Base-by-base conservation (phyloP, 2,113 vertebrate species). In the Heterotis niloticus region DNA sequence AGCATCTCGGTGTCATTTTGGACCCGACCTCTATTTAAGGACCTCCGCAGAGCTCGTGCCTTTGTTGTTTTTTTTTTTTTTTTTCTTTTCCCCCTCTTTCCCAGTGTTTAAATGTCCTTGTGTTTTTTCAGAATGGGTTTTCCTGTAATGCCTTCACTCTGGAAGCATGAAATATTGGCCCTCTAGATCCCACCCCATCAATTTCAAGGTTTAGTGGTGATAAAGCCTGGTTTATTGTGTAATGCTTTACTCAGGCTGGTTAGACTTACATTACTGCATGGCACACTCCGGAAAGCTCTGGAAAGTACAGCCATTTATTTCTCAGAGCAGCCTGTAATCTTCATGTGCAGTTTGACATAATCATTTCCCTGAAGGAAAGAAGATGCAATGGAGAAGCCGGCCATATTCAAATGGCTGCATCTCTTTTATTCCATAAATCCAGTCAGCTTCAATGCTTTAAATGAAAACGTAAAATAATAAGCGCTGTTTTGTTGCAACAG, bases 21-120 rank as follows among this genome's bases (percentile, higher is more conserved):
- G 77, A 82, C 75, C 79, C 10, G 24, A 82, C 81, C 82, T 82
- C 82, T 75, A 67, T 78, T 44, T 84, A 81, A 82, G 81, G 82
- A 81, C 77, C 65, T 77, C 84, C 79, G 77, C 54, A 54, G 81
- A 82, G 81, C 77, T 4, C 1, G 44, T 44, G 79, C 65, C 67
- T 62, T 82, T 57, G 77, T 24, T 81, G n/a, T n/a, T n/a, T n/a
- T n/a, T n/a, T n/a, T n/a, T n/a, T n/a, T n/a, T n/a, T n/a, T n/a
- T n/a, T n/a, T n/a, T n/a, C n/a, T n/a, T n/a, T n/a, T n/a, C n/a
- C n/a, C n/a, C n/a, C n/a, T n/a, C n/a, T 84, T 65, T 78, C 17
- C 28, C 0, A 29, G 23, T 20, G 5, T 17, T 29, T 64, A 12
- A 51, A 17, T 64, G 9, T 10, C 34, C 75, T 71, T 75, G 66